phyloP scores from a whole-genome alignment of 2,113 vertebrate genomes.

The Apaloderma vittatum region DNA sequence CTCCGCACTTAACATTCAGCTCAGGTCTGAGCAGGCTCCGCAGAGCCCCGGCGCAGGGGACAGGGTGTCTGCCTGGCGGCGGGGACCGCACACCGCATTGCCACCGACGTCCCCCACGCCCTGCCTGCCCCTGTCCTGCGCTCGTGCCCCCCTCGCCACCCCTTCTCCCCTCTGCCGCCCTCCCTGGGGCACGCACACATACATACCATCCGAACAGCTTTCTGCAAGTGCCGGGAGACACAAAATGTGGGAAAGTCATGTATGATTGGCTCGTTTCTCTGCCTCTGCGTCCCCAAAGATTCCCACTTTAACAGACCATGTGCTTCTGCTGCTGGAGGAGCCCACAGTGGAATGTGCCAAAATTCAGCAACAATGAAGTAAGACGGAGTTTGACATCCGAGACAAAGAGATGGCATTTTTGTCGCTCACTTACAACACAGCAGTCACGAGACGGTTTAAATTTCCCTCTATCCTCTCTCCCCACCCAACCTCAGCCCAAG shows the following conservation, averaged over 20 bases:
- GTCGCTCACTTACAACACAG: conserved; percentile 17
- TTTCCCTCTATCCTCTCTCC: conserved; percentile 50
- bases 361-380: conserved; percentile 55
- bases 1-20: conserved; percentile 70
- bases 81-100: not conserved
- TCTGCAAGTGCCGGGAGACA: not conserved
- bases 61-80: conserved; percentile 66
- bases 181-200: not conserved
- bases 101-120: conserved; percentile 16
- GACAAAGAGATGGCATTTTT: conserved; percentile 34
- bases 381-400: conserved; percentile 37
- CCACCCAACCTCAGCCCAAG: conserved; percentile 43
- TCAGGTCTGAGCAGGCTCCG: conserved; percentile 74
- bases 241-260: not conserved
- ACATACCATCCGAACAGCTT: conserved; percentile 11
- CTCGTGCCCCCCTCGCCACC: not conserved
- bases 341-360: conserved; percentile 38
- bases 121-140: not conserved
- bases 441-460: not conserved
- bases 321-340: conserved; percentile 62
- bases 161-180: not conserved
- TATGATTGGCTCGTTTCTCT: conserved; percentile 37
- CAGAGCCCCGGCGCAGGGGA: conserved; percentile 54
- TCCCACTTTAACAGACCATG: conserved; percentile 28
- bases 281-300: conserved; percentile 52